Percentiles rank a stretch among this genome's conserved stretches.
Conservation (phyloP, 2,113 vertebrate species). For the Oreochromis tanganicae region DNA sequence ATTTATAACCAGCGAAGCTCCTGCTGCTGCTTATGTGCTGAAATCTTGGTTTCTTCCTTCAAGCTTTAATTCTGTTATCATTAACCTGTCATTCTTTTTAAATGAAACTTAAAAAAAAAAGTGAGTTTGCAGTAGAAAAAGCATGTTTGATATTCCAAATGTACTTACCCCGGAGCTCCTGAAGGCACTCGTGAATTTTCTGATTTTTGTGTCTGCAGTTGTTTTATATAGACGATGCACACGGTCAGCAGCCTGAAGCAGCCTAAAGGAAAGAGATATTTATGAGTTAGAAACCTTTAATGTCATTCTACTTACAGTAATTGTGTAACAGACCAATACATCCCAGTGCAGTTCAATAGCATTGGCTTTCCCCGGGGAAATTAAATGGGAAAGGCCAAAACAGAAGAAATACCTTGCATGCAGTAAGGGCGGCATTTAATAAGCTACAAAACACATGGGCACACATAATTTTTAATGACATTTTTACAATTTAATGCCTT, state of each 20-base stretch:
- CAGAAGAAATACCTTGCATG: background rate
- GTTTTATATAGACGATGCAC: background rate
- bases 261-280: background rate
- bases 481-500: background rate
- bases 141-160: background rate
- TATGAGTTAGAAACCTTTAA: slow-evolving; percentile 20
- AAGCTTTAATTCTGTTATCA: background rate
- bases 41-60: background rate
- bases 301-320: slow-evolving; percentile 6
- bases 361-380: slow-evolving; percentile 6
- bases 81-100: background rate
- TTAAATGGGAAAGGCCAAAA: slow-evolving; percentile 22
- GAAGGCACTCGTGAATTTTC: background rate
- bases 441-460: background rate
- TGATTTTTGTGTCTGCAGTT: background rate
- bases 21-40: background rate
- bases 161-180: background rate
- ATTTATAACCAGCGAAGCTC: background rate
- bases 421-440: background rate
- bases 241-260: background rate
- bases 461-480: background rate
- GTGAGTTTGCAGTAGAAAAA: background rate
- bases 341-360: slow-evolving; percentile 8
- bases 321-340: slow-evolving; percentile 11
- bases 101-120: background rate